phyloP scores from a whole-genome alignment of 2,888 invertebrate species.

The Pyrrhia umbra region DNA sequence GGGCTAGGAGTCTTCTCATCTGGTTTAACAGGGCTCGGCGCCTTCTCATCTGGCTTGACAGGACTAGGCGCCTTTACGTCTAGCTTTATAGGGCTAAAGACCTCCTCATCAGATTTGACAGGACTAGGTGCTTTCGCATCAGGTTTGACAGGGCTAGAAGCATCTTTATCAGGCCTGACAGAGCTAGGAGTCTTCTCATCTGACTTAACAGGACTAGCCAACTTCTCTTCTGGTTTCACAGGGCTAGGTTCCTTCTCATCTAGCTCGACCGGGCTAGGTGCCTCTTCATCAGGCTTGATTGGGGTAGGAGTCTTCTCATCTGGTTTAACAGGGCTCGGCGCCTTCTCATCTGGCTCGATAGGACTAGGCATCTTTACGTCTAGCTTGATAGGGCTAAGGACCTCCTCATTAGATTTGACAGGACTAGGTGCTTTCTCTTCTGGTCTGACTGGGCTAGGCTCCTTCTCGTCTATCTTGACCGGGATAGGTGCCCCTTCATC shows the following conservation, averaged over 20 bases:
- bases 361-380: constrained; percentile 10
- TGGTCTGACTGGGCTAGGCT: background rate
- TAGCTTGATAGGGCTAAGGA: background rate
- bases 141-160: background rate
- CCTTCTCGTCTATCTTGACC: background rate
- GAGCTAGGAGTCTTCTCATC: constrained; percentile 19
- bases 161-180: constrained; percentile 9
- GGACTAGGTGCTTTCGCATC: constrained; percentile 22
- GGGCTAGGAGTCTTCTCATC: constrained; percentile 11
- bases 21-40: background rate
- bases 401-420: background rate
- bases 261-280: constrained; percentile 2
- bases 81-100: constrained; percentile 6
- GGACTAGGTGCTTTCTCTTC: background rate
- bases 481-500: constrained; percentile 10
- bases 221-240: constrained; percentile 3
- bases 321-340: constrained; percentile 15
- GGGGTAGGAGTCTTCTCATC: constrained; percentile 13
- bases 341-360: constrained; percentile 6
- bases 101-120: constrained; percentile 17
- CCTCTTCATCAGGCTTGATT: constrained; percentile 1
- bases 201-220: constrained; percentile 7
- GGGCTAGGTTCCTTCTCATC: constrained; percentile 41
- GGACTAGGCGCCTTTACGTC: constrained; percentile 13
- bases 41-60: background rate